Evolutionary conservation across 2,888 invertebrate species (phyloP), one percentile per base, ranked within the genome.

Genomic region (Philereme vetulata): DNA sequence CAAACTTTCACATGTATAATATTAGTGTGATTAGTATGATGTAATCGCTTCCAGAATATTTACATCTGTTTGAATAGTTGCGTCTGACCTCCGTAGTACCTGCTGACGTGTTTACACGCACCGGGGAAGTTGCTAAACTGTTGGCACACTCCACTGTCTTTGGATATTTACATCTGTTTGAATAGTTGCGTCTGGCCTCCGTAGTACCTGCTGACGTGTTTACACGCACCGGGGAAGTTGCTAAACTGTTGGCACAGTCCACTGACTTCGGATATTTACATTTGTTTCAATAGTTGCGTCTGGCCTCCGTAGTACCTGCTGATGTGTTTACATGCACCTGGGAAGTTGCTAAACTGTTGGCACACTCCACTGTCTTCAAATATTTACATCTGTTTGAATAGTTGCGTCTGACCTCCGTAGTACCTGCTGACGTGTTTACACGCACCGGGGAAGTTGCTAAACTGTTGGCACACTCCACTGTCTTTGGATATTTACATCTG

Each of bases 401-500:
- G 45, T 45, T 45, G 45, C 45, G 45, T 45, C 45, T 11, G n/a
- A n/a, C n/a, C n/a, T n/a, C n/a, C n/a, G n/a, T n/a, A n/a, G n/a
- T n/a, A n/a, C 7, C 6, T 21, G 21, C 45, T 8, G 32, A 45
- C 32, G 9, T 45, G 11, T n/a, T n/a, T 45, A 21, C 21, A 7
- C 21, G 11, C 34, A n/a, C 3, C 33, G 33, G 10, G 46, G 46
- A 33, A 47, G 34, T 47, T 47, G 46, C 46, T 47, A 8, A 34
- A 33, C 34, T 34, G 32, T 9, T 47, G 34, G 46, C 46, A 47
- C 21, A 51, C 51, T 42, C 33, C 33, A 51, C n/a, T n/a, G n/a
- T n/a, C n/a, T n/a, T n/a, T n/a, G n/a, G n/a, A n/a, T n/a, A n/a
- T n/a, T n/a, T n/a, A n/a, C n/a, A n/a, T n/a, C n/a, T 32, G 45